Base-by-base conservation (phyloP, 2,113 vertebrate genomes). In the Chinchilla lanigera region DNA sequence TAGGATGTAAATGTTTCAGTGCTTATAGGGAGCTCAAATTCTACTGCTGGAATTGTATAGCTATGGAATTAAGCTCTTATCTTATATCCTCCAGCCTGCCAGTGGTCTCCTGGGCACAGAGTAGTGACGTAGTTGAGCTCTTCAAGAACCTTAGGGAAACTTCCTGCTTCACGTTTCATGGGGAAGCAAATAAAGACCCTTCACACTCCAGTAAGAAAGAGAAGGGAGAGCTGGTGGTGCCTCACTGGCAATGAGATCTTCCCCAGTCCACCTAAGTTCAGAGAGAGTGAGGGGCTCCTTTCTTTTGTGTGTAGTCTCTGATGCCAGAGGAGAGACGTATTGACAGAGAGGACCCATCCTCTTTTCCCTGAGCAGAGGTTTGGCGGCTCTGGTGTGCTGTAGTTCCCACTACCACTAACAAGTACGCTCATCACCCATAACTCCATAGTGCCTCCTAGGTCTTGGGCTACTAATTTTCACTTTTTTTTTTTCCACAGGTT, bases 401-500 rank as follows among this genome's bases (percentile, higher is more conserved):
- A 33, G 47, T 38, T 81, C 41, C 26, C 52, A 58, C 0, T 60
- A 58, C 33, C 52, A 44, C 61, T 17, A 16, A n/a, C 1, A 41
- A 65, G 54, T 47, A 17, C 50, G 71, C 41, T 12, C 13, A 20
- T 54, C 4, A 1, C 35, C 9, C 16, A 52, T 12, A 24, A 17
- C 58, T 28, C 38, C 22, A 22, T 10, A 82, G 60, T 24, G 0
- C 2, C 26, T 60, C 19, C 61, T 26, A 38, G 13, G 28, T 71
- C 77, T 77, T 65, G 44, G 75, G 50, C 33, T 60, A 44, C 69
- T 56, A 44, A 44, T 87, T 94, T 92, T 87, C 69, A 60, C 44
- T 96, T 80, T 65, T 38, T 71, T 96, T 87, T 92, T 26, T 75
- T 75, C 47, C 47, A 85, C 10, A 90, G 69, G 33, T 65, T 63